These are phyloP conservation scores for Oplegnathus fasciatus DNA, from an alignment of 2,113 vertebrate species.

Conservation along the genomic window DNA sequence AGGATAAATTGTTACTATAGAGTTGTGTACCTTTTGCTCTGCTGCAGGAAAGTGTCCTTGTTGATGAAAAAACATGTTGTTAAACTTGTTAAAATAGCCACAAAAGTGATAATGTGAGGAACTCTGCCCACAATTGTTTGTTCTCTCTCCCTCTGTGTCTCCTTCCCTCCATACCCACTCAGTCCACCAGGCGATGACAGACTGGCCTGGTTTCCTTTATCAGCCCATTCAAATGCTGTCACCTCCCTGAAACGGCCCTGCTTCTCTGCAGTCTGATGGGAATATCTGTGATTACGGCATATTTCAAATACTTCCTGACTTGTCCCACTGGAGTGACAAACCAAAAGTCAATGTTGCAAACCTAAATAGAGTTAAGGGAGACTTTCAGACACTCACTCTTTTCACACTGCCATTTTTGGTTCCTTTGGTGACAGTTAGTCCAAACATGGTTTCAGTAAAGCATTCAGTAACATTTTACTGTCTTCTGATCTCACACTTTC, in stretches of 20 bases:
- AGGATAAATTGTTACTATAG: background rate
- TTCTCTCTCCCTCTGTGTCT: background rate
- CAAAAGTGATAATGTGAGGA: background rate
- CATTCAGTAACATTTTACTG: background rate
- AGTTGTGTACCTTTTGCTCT: background rate
- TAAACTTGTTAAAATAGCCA: too few relatives aligned
- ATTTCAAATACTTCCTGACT: slow-evolving; percentile 15
- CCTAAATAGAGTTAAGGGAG: background rate
- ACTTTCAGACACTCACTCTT: background rate
- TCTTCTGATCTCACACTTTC: background rate
- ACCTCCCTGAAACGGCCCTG: background rate
- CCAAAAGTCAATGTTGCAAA: background rate
- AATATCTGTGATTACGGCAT: slow-evolving; percentile 31
- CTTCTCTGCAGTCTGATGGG: slow-evolving; percentile 4
- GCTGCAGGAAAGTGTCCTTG: background rate
- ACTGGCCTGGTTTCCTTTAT: slow-evolving; percentile 25
- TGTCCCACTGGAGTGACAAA: background rate
- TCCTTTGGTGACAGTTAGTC: background rate
- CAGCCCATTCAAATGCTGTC: slow-evolving; percentile 18
- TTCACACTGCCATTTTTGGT: background rate
- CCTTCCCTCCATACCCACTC: background rate
- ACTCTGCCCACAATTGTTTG: accelerated
- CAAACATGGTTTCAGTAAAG: background rate
- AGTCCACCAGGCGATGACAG: slow-evolving; percentile 8
- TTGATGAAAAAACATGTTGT: too few relatives aligned